phyloP scores from a whole-genome alignment of 1,140 invertebrate species.

The Pseudomyrmex dendroicus region DNA sequence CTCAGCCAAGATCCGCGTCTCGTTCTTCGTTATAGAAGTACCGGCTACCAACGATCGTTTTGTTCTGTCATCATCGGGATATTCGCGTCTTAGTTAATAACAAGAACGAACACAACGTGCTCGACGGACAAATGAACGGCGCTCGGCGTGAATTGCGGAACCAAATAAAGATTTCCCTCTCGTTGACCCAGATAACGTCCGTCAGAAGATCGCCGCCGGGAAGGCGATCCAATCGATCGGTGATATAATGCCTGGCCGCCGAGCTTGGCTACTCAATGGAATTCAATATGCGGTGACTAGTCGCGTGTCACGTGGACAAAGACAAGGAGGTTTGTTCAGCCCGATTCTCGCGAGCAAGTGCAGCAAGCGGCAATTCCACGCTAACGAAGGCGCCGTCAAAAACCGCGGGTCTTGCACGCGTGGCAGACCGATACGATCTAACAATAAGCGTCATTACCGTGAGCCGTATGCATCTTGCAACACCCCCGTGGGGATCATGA shows the following conservation, averaged over 20 bases:
- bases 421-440: slow-evolving; percentile 32
- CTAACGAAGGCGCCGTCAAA: slow-evolving; percentile 31
- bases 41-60: not conserved
- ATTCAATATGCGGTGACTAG: not conserved
- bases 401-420: not conserved
- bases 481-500: slow-evolving; percentile 10
- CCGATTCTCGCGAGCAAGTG: not conserved
- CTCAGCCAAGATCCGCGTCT: not conserved
- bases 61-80: not conserved
- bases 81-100: not conserved
- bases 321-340: not conserved
- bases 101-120: not conserved
- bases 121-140: slow-evolving; percentile 38
- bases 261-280: not conserved
- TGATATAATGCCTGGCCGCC: slow-evolving; percentile 30
- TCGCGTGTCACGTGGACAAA: slow-evolving; percentile 10
- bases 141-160: slow-evolving; percentile 53
- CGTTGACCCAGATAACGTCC: slow-evolving; percentile 68
- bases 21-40: not conserved
- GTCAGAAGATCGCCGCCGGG: slow-evolving; percentile 51
- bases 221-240: slow-evolving; percentile 56
- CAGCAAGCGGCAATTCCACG: not conserved
- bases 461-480: slow-evolving; percentile 41
- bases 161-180: slow-evolving; percentile 63
- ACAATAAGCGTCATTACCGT: slow-evolving; percentile 41